phyloP scores from a whole-genome alignment of 2,888 invertebrate species.

The Callyntrura sp. region DNA sequence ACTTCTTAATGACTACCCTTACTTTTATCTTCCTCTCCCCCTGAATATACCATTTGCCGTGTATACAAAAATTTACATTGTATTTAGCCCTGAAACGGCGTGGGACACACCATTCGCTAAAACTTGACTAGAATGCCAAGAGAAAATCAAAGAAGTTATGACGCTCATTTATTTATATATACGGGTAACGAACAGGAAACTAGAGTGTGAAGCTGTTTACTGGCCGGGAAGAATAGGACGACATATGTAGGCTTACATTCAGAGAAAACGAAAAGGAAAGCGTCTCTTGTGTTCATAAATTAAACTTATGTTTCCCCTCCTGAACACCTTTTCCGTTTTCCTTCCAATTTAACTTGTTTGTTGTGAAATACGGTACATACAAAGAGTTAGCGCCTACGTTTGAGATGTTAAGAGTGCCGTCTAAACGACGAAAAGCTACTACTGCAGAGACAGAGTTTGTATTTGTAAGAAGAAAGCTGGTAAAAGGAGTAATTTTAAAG shows the following conservation, averaged over 20 bases:
- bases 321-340: slow-evolving; percentile 63
- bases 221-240: not conserved
- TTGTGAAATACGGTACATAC: not conserved
- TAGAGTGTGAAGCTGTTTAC: not conserved
- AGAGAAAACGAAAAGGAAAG: not conserved
- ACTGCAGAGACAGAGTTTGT: no score
- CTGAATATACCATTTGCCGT: no score
- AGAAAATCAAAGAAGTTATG: slow-evolving; percentile 44
- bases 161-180: not conserved
- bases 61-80: no score
- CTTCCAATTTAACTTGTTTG: slow-evolving; percentile 56
- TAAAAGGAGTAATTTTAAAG: not conserved
- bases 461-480: not conserved
- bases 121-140: not conserved
- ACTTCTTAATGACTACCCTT: not conserved
- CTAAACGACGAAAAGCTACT: no score
- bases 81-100: no score
- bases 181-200: not conserved
- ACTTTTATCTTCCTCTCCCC: no score
- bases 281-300: slow-evolving; percentile 40
- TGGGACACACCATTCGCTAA: not conserved
- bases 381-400: not conserved
- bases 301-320: slow-evolving; percentile 59
- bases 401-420: not conserved
- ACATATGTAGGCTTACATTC: not conserved